Conservation (phyloP, 2,113 vertebrate genomes). For the Camelus dromedarius region DNA sequence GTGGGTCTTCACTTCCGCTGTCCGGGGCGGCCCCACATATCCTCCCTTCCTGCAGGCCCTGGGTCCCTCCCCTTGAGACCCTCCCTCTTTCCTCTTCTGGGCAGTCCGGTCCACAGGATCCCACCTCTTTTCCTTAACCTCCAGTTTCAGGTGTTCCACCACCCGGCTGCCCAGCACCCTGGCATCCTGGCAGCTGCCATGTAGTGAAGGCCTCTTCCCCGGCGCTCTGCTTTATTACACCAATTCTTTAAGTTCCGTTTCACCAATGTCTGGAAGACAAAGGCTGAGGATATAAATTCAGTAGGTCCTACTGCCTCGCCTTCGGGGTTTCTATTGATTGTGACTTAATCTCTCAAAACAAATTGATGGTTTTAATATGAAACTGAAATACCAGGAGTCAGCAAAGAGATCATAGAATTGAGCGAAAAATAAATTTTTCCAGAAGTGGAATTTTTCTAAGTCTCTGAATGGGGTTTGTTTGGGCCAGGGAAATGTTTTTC, state of each 20-base stretch:
- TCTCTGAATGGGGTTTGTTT: neutral
- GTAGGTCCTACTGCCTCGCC: neutral
- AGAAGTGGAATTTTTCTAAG: constrained; percentile 25
- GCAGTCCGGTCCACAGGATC: neutral
- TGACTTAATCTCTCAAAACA: constrained; percentile 67
- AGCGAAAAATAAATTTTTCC: constrained; percentile 38
- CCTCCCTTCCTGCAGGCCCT: neutral
- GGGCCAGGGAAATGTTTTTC: neutral
- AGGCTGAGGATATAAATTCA: constrained; percentile 48
- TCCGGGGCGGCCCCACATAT: neutral
- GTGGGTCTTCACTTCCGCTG: neutral
- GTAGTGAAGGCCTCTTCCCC: neutral
- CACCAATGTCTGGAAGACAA: neutral
- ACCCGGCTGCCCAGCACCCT: neutral
- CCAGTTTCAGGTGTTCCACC: neutral
- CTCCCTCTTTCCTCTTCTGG: neutral
- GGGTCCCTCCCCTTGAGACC: neutral
- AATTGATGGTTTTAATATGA: constrained; percentile 73
- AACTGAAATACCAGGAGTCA: constrained; percentile 50
- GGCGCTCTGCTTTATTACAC: constrained; percentile 18
- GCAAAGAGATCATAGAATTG: constrained; percentile 49
- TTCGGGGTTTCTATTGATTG: constrained; percentile 59
- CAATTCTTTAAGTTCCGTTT: neutral
- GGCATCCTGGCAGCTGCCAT: neutral
- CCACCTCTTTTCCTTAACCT: neutral